phyloP scores from a whole-genome alignment of 1,140 invertebrate species.

The Apocrypta bakeri region DNA sequence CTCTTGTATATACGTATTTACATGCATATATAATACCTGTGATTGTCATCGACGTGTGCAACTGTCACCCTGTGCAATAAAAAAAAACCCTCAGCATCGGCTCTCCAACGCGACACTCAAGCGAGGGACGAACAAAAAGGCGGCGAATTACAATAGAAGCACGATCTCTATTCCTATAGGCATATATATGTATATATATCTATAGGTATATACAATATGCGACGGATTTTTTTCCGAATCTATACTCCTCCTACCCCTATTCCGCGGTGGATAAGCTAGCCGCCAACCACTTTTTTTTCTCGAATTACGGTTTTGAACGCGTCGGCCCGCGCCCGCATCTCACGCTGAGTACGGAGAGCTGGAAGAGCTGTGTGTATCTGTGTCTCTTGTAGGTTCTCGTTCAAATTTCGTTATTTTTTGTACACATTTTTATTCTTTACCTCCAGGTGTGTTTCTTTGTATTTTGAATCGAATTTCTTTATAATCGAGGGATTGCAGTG shows the following conservation, averaged over 20 bases:
- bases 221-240: constrained; percentile 30
- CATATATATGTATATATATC: no score
- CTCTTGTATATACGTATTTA: not conserved
- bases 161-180: no score
- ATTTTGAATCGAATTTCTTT: not conserved
- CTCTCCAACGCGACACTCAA: not conserved
- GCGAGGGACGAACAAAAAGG: not conserved
- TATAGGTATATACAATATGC: constrained; percentile 1
- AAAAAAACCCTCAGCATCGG: not conserved
- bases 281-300: constrained; percentile 27
- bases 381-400: constrained; percentile 11
- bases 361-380: not conserved
- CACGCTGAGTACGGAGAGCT: constrained; percentile 4
- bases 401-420: constrained; percentile 46
- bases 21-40: not conserved
- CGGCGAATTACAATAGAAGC: not conserved
- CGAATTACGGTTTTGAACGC: not conserved
- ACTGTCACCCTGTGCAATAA: constrained; percentile 15
- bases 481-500: no score
- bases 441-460: not conserved
- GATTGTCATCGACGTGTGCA: not conserved
- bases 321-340: constrained; percentile 6
- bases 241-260: not conserved
- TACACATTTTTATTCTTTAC: not conserved
- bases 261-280: constrained; percentile 25